Percentiles rank a stretch among this genome's conserved stretches.
These are phyloP conservation scores for Danaus melanippus DNA, from an alignment of 1,140 invertebrate genomes.

Conservation along the genomic window DNA sequence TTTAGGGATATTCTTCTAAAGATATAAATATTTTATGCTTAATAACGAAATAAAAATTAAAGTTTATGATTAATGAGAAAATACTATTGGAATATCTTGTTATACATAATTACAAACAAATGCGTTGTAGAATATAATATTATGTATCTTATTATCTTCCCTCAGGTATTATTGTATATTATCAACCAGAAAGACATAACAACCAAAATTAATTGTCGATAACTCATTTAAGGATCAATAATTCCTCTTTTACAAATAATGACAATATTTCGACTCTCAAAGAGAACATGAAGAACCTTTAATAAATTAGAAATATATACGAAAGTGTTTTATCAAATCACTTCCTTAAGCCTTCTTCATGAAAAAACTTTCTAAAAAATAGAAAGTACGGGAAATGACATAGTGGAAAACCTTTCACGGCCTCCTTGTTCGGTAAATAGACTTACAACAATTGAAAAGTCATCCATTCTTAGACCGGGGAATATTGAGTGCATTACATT, in stretches of 20 bases:
- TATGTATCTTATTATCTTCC: too few relatives aligned
- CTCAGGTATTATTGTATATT: too few relatives aligned
- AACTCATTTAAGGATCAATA: conserved; percentile 53
- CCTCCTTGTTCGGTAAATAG: conserved; percentile 53
- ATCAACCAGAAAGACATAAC: conserved; percentile 37
- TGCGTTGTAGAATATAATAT: too few relatives aligned
- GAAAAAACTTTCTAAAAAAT: conserved; percentile 49
- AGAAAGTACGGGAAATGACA: conserved; percentile 67
- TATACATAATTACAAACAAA: too few relatives aligned
- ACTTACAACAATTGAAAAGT: conserved; percentile 66
- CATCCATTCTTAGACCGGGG: conserved; percentile 48
- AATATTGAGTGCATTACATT: conserved; percentile 48
- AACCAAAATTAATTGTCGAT: conserved; percentile 37
- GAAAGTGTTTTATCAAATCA: conserved; percentile 67
- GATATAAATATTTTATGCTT: too few relatives aligned
- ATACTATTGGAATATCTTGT: too few relatives aligned
- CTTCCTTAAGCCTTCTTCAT: conserved; percentile 45
- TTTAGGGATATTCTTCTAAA: too few relatives aligned
- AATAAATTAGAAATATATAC: conserved; percentile 61
- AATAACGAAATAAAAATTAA: too few relatives aligned
- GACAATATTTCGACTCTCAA: conserved; percentile 56
- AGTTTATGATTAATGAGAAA: too few relatives aligned
- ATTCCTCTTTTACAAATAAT: conserved; percentile 54
- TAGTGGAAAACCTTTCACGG: conserved; percentile 49
- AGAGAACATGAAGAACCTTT: conserved; percentile 59